Conservation (phyloP, 2,797 vertebrate species). For the Notamacropus eugenii region DNA sequence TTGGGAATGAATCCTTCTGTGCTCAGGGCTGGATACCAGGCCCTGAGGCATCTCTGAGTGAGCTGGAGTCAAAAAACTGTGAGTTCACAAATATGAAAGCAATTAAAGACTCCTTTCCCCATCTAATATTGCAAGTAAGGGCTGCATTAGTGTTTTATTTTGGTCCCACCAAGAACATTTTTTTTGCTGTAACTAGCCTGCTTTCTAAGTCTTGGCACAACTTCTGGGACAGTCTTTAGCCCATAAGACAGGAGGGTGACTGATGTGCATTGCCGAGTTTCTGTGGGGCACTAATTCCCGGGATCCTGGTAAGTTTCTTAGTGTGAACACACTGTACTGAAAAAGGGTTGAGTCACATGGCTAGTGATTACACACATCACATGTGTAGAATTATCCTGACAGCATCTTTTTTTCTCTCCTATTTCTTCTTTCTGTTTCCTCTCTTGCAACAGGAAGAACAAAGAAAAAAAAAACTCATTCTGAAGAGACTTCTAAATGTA, state of each 20-base stretch:
- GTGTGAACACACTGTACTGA: background rate
- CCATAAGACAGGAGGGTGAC: constrained; percentile 10
- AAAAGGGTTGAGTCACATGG: constrained; percentile 12
- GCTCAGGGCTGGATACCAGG: background rate
- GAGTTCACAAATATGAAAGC: background rate
- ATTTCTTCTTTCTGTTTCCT: constrained; percentile 64
- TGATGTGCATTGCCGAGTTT: rapidly evolving
- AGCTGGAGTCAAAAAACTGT: rapidly evolving
- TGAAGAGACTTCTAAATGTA: constrained; percentile 83
- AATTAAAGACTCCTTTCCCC: constrained; percentile 7
- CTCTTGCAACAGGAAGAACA: constrained; percentile 79
- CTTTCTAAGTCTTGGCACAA: constrained; percentile 1
- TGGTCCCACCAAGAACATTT: constrained; percentile 21
- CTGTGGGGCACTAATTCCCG: background rate
- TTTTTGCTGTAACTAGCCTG: constrained; percentile 42
- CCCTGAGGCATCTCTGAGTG: background rate
- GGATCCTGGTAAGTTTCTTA: background rate
- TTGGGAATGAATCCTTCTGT: background rate
- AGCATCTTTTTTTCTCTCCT: constrained; percentile 22
- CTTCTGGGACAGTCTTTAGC: constrained; percentile 24
- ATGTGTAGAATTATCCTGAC: constrained; percentile 38
- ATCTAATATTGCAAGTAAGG: constrained; percentile 30
- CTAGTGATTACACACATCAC: constrained; percentile 37
- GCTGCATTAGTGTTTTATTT: constrained; percentile 47
- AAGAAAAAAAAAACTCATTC: constrained; percentile 79